Conservation (phyloP, 2,888 invertebrate genomes). For the Syrista parreyssii region DNA sequence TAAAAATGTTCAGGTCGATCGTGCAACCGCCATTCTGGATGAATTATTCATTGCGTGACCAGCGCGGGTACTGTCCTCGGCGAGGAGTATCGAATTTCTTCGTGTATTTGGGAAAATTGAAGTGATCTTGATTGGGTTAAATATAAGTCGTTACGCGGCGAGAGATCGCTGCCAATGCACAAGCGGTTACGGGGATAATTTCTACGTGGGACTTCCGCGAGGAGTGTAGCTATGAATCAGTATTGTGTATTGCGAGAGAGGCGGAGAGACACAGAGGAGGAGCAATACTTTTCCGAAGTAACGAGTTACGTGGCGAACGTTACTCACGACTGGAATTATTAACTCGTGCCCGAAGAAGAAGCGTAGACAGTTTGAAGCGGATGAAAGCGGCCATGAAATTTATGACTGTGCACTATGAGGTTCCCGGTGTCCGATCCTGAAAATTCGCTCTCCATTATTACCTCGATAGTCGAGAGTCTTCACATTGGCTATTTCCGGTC, state of each 20-base stretch:
- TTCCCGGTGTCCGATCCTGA: not conserved
- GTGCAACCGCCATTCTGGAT: not conserved
- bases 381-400: not conserved
- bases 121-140: not conserved
- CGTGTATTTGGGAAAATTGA: not conserved
- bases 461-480: not conserved
- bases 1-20: not conserved
- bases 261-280: conserved; percentile 7
- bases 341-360: not conserved
- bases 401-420: not conserved
- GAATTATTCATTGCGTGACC: not conserved
- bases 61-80: not conserved
- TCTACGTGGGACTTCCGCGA: not conserved
- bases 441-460: not conserved
- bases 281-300: not conserved
- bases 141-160: not conserved
- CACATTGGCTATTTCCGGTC: not conserved
- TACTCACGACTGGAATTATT: conserved; percentile 1
- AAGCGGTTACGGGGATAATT: not conserved
- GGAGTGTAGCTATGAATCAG: not conserved
- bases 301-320: conserved; percentile 5
- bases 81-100: not conserved
- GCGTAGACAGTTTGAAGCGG: not conserved
- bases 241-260: not conserved
- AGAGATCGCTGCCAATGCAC: not conserved